phyloP scores from a whole-genome alignment of 1,140 invertebrate species.

The Drosophila nasuta region DNA sequence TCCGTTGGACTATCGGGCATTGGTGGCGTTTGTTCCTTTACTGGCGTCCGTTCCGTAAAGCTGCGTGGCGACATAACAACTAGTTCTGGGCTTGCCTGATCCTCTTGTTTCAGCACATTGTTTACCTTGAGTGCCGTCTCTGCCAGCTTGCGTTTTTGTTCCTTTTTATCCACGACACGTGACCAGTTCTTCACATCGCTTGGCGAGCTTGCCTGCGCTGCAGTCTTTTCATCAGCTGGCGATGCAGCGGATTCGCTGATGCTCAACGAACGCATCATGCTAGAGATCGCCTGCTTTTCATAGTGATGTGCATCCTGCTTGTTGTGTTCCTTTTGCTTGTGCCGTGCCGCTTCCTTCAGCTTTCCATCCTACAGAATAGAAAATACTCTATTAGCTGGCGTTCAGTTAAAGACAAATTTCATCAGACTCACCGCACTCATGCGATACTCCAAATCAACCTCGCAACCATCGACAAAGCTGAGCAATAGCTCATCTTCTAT shows the following conservation, averaged over 20 bases:
- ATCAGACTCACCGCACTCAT: slow-evolving; percentile 66
- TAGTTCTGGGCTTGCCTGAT: slow-evolving; percentile 47
- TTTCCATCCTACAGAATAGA: slow-evolving; percentile 34
- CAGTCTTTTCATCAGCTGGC: slow-evolving; percentile 23
- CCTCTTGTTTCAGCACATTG: slow-evolving; percentile 75
- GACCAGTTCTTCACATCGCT: slow-evolving; percentile 70
- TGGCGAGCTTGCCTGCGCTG: slow-evolving; percentile 23
- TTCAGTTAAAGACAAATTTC: neutral
- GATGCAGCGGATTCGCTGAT: slow-evolving; percentile 37
- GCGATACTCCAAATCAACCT: slow-evolving; percentile 78
- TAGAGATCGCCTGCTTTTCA: slow-evolving; percentile 77
- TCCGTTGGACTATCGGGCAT: slow-evolving; percentile 35
- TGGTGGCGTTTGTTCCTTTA: slow-evolving; percentile 51
- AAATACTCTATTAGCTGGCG: neutral
- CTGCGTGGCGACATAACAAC: slow-evolving; percentile 28
- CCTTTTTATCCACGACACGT: slow-evolving; percentile 77
- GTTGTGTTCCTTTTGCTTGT: slow-evolving; percentile 67
- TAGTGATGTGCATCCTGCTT: slow-evolving; percentile 70
- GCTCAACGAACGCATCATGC: slow-evolving; percentile 76
- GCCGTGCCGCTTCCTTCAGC: slow-evolving; percentile 50
- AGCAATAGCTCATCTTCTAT: slow-evolving; percentile 86
- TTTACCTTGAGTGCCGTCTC: slow-evolving; percentile 80
- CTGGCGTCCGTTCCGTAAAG: slow-evolving; percentile 20
- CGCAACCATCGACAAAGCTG: slow-evolving; percentile 84
- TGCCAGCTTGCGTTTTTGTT: slow-evolving; percentile 76